Base-by-base conservation (phyloP, 2,113 vertebrate species). In the Muntiacus muntjak region DNA sequence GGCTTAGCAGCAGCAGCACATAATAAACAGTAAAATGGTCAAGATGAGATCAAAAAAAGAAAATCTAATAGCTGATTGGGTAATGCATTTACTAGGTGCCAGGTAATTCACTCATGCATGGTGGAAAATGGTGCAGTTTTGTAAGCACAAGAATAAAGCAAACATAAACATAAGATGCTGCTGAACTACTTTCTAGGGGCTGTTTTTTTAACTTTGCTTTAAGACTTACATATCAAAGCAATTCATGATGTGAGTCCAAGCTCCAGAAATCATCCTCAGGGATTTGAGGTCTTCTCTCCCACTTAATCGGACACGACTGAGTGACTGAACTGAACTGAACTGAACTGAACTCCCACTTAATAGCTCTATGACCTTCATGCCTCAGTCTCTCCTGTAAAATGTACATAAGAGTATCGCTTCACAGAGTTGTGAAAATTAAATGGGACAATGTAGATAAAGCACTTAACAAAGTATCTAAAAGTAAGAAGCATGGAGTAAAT, bases 11-110 rank as follows among this genome's bases (percentile, higher is more conserved):
- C 54, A 8, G 17, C 54, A 25, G 47, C 25, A 52, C 8, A 26
- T 83, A 95, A 89, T 57, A 96, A 93, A 89, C 13, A 93, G 84
- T 67, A 64, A 96, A 87, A 96, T 47, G 7, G 30, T 14, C 30
- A 94, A 85, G 40, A 91, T 16, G 23, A 93, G 10, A 54, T 15
- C 23, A 57, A 85, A 89, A 14, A 36, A 78, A 45, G 54, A 89
- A 16, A 85, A 95, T 17, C 36, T 93, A 76, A 76, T 43, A 47
- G 52, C 30, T 90, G 33, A 67, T 0, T 28, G 28, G n/a, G n/a
- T 54, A 40, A 87, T 87, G 74, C 9, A 54, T 58, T 96, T 6
- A 57, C 45, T 47, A 74, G 36, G 30, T 81, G 13, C 17, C 10
- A 43, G 26, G 36, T 55, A 90, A 95, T 78, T 85, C 30, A 30